A percentile compares a stretch with the other conserved stretches of the same genome.
These are phyloP conservation scores for Junonia oenone DNA, from an alignment of 2,888 invertebrate genomes.

Conservation along the genomic window DNA sequence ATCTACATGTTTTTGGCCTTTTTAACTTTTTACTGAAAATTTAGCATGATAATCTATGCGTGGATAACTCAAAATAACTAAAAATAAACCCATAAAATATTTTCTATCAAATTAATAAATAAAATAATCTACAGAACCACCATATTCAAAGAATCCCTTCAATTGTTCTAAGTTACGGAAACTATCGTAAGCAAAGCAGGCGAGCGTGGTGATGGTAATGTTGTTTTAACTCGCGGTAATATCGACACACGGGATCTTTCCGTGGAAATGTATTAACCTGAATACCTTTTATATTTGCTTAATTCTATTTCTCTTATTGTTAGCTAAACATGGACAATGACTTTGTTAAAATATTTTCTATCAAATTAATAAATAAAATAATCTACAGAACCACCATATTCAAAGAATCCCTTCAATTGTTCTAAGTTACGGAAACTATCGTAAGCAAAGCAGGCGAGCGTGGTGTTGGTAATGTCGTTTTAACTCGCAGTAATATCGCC, in stretches of 20 bases:
- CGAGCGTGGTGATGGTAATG: conserved; percentile 65
- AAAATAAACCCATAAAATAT: no score
- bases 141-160: background rate
- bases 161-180: conserved; percentile 41
- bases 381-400: background rate
- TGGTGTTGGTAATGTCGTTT: conserved; percentile 66
- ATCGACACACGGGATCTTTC: conserved; percentile 44
- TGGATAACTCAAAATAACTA: no score
- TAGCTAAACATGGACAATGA: background rate
- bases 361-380: background rate
- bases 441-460: conserved; percentile 48
- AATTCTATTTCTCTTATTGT: background rate
- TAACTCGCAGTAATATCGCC: conserved; percentile 71
- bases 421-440: conserved; percentile 48
- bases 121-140: background rate
- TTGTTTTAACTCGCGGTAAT: conserved; percentile 74
- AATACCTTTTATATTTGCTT: conserved; percentile 6
- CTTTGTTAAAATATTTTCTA: background rate
- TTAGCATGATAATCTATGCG: no score
- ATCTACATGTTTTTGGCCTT: no score
- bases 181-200: conserved; percentile 43
- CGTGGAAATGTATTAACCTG: conserved; percentile 35
- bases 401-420: background rate
- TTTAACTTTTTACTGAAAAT: no score
- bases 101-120: background rate